Percentiles rank a stretch among this genome's conserved stretches.
These are phyloP conservation scores for Ophthalmotilapia sp. DNA, from an alignment of 2,113 vertebrate genomes.

Conservation along the genomic window DNA sequence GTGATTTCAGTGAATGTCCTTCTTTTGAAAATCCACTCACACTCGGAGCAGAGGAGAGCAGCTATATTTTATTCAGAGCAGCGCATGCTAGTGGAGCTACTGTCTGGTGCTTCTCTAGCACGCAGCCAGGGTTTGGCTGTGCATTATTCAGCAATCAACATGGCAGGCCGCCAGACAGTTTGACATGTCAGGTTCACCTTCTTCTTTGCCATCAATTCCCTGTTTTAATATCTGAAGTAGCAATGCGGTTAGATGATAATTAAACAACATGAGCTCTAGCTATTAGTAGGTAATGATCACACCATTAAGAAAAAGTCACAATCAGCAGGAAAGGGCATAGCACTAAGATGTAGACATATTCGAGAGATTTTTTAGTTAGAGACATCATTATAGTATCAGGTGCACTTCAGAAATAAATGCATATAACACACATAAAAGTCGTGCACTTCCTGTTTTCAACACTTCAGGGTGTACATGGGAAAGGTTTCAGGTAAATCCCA, in stretches of 20 bases:
- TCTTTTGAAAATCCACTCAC: constrained; percentile 15
- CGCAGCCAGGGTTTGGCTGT: constrained; percentile 21
- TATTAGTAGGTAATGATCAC: constrained; percentile 43
- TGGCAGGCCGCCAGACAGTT: constrained; percentile 26
- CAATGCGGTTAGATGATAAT: constrained; percentile 18
- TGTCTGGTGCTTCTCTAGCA: constrained; percentile 2
- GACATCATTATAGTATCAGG: background rate
- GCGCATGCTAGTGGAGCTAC: constrained; percentile 16
- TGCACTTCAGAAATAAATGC: background rate
- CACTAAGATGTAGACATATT: background rate
- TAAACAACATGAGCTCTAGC: constrained; percentile 28
- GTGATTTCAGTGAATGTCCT: constrained; percentile 28
- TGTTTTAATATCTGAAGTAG: constrained; percentile 25
- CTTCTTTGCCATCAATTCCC: background rate
- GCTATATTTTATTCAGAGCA: constrained; percentile 50
- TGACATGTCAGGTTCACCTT: constrained; percentile 32
- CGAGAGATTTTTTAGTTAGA: background rate
- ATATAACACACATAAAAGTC: background rate
- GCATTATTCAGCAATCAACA: constrained; percentile 59
- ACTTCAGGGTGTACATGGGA: background rate
- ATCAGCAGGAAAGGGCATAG: background rate
- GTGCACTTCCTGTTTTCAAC: background rate
- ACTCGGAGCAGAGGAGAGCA: background rate
- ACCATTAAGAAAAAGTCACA: constrained; percentile 10
- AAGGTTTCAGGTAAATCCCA: constrained; percentile 31